These are phyloP conservation scores for Blastobasis lacticolella DNA, from an alignment of 2,888 invertebrate genomes.

Conservation along the genomic window DNA sequence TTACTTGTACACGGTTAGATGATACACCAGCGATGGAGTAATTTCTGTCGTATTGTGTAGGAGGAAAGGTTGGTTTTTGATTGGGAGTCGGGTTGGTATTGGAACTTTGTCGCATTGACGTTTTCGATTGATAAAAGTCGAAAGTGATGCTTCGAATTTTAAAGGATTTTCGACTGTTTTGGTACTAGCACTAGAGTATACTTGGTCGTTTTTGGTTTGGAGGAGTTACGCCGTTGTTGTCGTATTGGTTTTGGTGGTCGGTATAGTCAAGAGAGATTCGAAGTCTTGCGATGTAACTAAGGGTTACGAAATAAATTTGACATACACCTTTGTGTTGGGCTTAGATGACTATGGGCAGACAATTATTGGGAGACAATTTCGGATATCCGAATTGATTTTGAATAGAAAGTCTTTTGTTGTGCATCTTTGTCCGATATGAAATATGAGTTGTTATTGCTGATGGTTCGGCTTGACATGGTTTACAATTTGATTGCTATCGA, in stretches of 20 bases:
- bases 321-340: slow-evolving; percentile 47
- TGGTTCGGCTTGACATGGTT: no score
- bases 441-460: no score
- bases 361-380: slow-evolving; percentile 3
- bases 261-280: slow-evolving; percentile 62
- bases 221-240: slow-evolving; percentile 23
- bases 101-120: slow-evolving; percentile 33
- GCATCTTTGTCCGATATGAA: no score
- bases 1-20: slow-evolving; percentile 12
- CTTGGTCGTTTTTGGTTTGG: slow-evolving; percentile 14
- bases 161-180: slow-evolving; percentile 16
- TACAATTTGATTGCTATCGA: no score
- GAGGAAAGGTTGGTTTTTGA: slow-evolving; percentile 11
- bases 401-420: no score
- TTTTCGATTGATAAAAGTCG: slow-evolving; percentile 36
- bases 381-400: background rate
- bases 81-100: slow-evolving; percentile 3
- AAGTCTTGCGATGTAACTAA: slow-evolving; percentile 56
- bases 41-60: slow-evolving; percentile 9
- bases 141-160: slow-evolving; percentile 28
- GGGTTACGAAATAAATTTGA: slow-evolving; percentile 63
- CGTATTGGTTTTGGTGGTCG: slow-evolving; percentile 16
- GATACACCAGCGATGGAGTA: slow-evolving; percentile 1
- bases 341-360: slow-evolving; percentile 14
- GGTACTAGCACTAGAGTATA: slow-evolving; percentile 11